phyloP scores from a whole-genome alignment of 2,888 invertebrate genomes.

The Eupithecia exiguata region DNA sequence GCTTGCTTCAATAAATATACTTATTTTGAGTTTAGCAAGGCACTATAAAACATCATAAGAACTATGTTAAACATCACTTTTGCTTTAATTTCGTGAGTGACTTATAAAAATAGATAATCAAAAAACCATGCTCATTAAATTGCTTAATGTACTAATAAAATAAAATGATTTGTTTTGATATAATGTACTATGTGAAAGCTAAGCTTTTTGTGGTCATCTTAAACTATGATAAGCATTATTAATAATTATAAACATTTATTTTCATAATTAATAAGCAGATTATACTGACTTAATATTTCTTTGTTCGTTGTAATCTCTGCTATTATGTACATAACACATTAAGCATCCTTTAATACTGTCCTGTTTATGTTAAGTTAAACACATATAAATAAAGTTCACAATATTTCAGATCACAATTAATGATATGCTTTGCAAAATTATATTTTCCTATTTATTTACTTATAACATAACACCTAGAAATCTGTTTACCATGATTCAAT shows the following conservation, averaged over 20 bases:
- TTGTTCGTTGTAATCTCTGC: not conserved
- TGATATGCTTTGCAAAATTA: constrained; percentile 45
- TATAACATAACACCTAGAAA: not conserved
- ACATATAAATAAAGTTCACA: constrained; percentile 23
- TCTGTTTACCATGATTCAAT: no score
- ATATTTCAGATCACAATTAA: constrained; percentile 39
- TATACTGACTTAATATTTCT: not conserved
- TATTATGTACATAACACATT: not conserved
- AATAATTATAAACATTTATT: not conserved
- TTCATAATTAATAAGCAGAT: not conserved
- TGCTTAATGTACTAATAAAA: not conserved
- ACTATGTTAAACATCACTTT: not conserved
- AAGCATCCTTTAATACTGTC: not conserved
- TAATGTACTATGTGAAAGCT: constrained; percentile 19
- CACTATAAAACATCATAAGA: constrained; percentile 46
- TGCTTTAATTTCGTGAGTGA: not conserved
- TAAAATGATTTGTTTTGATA: constrained; percentile 1
- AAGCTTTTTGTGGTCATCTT: constrained; percentile 24
- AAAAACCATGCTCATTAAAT: not conserved
- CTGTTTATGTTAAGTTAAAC: not conserved
- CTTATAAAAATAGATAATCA: not conserved
- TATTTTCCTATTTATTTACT: constrained; percentile 12
- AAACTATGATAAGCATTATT: not conserved
- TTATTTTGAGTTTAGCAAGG: constrained; percentile 41
- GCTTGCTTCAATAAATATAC: constrained; percentile 16